These are phyloP conservation scores for Channa striata DNA, from an alignment of 2,797 vertebrate species.

Conservation along the genomic window DNA sequence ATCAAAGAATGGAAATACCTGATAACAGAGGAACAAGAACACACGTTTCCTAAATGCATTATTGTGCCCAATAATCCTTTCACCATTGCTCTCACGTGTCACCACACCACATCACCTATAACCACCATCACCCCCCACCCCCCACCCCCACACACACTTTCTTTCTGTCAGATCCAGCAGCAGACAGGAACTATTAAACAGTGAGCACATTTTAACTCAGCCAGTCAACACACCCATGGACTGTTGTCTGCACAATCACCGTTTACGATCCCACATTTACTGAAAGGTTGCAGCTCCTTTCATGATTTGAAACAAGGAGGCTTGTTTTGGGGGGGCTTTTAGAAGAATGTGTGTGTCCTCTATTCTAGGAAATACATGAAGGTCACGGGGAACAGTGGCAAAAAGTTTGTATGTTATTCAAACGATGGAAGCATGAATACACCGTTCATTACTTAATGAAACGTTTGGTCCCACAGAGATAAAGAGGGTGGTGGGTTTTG, in stretches of 20 bases:
- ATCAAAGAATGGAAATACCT: not conserved
- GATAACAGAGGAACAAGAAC: not conserved
- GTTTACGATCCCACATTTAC: conserved; percentile 35
- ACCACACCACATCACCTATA: not conserved
- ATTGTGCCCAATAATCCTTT: not conserved
- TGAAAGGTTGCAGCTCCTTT: conserved; percentile 28
- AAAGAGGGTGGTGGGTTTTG: not conserved
- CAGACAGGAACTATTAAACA: too few species aligned
- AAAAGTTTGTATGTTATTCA: conserved; percentile 25
- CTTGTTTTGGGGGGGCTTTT: conserved; percentile 20
- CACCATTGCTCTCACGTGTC: not conserved
- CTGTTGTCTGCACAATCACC: conserved; percentile 17
- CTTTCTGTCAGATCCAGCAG: too few species aligned
- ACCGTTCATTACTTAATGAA: conserved; percentile 35
- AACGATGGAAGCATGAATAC: conserved; percentile 38
- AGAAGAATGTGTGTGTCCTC: conserved; percentile 3
- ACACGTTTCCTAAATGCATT: too few species aligned
- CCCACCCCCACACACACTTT: too few species aligned
- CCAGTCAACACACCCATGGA: conserved; percentile 33
- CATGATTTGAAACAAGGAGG: conserved; percentile 35
- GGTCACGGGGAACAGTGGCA: conserved; percentile 50
- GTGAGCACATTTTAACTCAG: conserved; percentile 34
- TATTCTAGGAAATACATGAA: not conserved
- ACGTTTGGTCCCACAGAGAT: not conserved
- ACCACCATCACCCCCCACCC: too few species aligned